Evolutionary conservation across 2,888 invertebrate species (phyloP), one percentile per base, ranked within the genome.

Genomic region (Resseliella maxima): DNA sequence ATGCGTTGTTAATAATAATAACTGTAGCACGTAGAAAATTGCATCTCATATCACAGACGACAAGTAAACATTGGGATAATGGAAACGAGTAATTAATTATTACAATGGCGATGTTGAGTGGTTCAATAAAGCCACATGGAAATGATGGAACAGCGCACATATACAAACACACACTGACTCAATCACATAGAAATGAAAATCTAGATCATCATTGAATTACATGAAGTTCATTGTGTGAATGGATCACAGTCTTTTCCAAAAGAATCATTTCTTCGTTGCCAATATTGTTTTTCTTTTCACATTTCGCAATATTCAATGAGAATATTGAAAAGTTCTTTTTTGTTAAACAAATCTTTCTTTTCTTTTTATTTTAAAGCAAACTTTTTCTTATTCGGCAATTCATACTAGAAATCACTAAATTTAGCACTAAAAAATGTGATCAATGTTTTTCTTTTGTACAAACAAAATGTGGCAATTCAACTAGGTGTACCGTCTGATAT

Each of bases 71-170:
- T 72, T 72, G 72, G 31, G 72, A 72, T 72, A 72, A 72, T 72
- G 72, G 72, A 72, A 72, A 72, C 35, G 72, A 72, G 72, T 72
- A 72, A 72, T 72, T 72, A 72, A 72, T 72, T 72, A 72, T 72
- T 72, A 72, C 35, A 35, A 72, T 72, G 72, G 27, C 15, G 31
- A 59, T 59, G 59, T 59, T 35, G 72, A 72, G 72, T 6, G 72
- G 35, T 72, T 72, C 35, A 15, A 72, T 2, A 15, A 72, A 72
- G 15, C 31, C 72, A 12, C 31, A 72, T 31, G n/a, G n/a, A 72
- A 72, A 59, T 59, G 59, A 15, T n/a, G 59, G 5, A 59, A 59
- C 24, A 59, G 24, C 18, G 10, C 10, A 18, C 50, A 59, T 3
- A 27, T 15, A 72, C 31, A 72, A 1, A 10, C 31, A 72, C 72